phyloP scores from a whole-genome alignment of 1,140 invertebrate species.

The Solenopsis invicta region DNA sequence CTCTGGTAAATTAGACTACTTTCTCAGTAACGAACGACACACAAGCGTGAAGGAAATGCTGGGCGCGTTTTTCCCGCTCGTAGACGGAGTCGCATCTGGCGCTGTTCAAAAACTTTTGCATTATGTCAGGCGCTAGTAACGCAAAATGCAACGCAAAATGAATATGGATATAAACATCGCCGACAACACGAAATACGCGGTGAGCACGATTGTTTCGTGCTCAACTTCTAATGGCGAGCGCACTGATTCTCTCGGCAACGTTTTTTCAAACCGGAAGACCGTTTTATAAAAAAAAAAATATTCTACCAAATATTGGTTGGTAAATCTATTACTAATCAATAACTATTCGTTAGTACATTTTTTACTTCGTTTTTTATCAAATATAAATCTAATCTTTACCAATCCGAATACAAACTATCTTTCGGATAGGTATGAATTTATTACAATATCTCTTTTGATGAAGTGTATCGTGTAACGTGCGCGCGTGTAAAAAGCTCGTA shows the following conservation, averaged over 20 bases:
- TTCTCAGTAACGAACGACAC: constrained; percentile 43
- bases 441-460: not conserved
- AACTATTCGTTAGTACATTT: not conserved
- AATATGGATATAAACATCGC: constrained; percentile 33
- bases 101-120: constrained; percentile 54
- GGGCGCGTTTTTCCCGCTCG: constrained; percentile 38
- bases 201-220: not conserved
- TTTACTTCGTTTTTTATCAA: not conserved
- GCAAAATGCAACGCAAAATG: constrained; percentile 43
- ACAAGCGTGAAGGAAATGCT: constrained; percentile 6
- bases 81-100: constrained; percentile 46
- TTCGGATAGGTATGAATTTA: not conserved
- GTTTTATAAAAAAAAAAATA: constrained; percentile 13
- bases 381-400: not conserved
- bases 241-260: not conserved
- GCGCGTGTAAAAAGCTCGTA: not conserved
- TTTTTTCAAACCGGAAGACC: not conserved
- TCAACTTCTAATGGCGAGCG: not conserved
- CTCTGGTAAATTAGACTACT: constrained; percentile 61
- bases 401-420: constrained; percentile 16
- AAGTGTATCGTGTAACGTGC: not conserved
- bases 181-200: constrained; percentile 4
- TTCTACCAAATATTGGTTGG: not conserved
- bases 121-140: constrained; percentile 52
- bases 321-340: not conserved